Evolutionary conservation across 1,140 invertebrate species (phyloP).

Genomic region (Centruroides sculpturatus): DNA sequence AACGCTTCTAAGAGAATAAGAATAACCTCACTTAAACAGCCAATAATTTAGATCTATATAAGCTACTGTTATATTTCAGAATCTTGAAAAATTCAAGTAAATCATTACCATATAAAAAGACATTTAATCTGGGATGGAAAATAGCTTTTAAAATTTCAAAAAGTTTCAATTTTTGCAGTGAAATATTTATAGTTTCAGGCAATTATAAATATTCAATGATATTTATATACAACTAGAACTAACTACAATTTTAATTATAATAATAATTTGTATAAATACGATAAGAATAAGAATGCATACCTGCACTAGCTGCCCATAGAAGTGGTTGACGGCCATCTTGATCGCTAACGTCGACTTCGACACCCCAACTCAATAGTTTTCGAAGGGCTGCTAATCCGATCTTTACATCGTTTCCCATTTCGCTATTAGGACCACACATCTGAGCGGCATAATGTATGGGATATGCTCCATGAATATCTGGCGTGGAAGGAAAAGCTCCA

Average conservation of each 20-base stretch:
- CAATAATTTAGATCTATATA: no score
- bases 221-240: neutral
- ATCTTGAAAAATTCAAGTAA: no score
- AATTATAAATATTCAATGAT: no score
- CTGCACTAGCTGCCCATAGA: slow-evolving; percentile 92
- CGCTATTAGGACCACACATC: slow-evolving; percentile 68
- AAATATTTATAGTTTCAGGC: no score
- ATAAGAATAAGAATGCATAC: slow-evolving; percentile 27
- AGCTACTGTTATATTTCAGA: no score
- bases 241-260: neutral
- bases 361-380: slow-evolving; percentile 31
- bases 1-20: no score
- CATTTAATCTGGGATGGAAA: no score
- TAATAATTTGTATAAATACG: neutral
- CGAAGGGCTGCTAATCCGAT: slow-evolving; percentile 16
- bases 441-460: slow-evolving; percentile 95
- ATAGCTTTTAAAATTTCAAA: no score
- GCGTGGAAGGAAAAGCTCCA: slow-evolving; percentile 64
- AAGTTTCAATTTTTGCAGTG: no score
- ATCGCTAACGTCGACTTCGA: slow-evolving; percentile 69
- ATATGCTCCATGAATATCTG: slow-evolving; percentile 85
- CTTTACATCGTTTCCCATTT: slow-evolving; percentile 37
- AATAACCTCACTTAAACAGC: no score
- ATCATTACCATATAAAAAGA: no score
- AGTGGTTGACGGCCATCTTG: slow-evolving; percentile 83